These are phyloP conservation scores for Pollenia angustigena DNA, from an alignment of 2,888 invertebrate genomes.

Conservation along the genomic window DNA sequence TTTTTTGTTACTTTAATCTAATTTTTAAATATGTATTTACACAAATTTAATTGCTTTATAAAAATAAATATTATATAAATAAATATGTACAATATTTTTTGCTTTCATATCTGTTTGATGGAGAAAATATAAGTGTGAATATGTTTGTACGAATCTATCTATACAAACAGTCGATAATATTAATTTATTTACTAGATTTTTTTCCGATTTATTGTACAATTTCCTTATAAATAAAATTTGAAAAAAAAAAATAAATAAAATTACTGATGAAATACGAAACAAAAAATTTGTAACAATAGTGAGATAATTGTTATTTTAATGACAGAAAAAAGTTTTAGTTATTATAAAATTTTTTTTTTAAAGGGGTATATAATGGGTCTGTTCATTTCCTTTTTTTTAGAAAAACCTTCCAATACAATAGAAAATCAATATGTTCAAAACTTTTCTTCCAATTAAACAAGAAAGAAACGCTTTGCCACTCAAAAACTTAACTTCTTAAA, in stretches of 20 bases:
- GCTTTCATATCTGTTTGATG: neutral
- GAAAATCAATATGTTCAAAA: no score
- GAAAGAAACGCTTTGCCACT: no score
- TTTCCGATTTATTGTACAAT: conserved; percentile 6
- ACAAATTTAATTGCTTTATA: conserved; percentile 16
- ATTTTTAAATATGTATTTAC: neutral
- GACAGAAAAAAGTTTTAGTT: neutral
- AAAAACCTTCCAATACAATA: no score
- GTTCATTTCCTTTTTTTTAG: no score
- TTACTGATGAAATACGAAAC: neutral
- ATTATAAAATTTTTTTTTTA: conserved; percentile 3
- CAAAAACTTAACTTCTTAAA: no score
- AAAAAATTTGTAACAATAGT: neutral
- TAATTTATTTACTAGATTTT: conserved; percentile 6
- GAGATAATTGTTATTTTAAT: conserved; percentile 23
- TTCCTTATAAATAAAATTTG: conserved; percentile 23
- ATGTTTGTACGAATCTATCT: neutral
- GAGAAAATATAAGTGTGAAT: neutral
- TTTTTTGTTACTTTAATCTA: conserved; percentile 3
- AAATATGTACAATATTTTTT: neutral
- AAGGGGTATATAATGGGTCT: no score
- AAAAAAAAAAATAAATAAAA: neutral
- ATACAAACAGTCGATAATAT: neutral
- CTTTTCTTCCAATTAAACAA: no score
- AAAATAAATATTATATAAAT: conserved; percentile 20